These are phyloP conservation scores for Phalanger gymnotis DNA, from an alignment of 2,797 vertebrate genomes.

Conservation along the genomic window DNA sequence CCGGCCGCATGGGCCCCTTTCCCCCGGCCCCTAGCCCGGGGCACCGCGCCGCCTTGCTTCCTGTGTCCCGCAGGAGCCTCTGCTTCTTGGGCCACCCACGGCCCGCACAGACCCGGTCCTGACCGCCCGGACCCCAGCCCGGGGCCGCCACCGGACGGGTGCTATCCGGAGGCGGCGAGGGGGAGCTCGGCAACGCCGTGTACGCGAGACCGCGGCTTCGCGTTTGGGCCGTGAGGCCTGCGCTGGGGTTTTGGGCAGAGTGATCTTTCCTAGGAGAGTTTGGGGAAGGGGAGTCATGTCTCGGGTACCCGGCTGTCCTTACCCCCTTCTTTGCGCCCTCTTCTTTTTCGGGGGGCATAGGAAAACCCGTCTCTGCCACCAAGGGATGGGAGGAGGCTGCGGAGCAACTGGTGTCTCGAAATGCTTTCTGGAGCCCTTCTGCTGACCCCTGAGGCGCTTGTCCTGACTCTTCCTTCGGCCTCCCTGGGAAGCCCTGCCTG, in stretches of 20 bases:
- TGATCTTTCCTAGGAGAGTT: constrained; percentile 24
- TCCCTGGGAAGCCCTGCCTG: not conserved
- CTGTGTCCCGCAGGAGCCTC: not conserved
- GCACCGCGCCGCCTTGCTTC: not conserved
- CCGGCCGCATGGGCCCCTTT: constrained; percentile 49
- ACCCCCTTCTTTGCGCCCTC: not conserved
- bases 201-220: constrained; percentile 83
- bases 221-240: constrained; percentile 72
- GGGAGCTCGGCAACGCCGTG: constrained; percentile 60
- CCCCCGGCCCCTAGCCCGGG: constrained; percentile 43
- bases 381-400: constrained; percentile 32
- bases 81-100: not conserved
- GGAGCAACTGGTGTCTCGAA: constrained; percentile 75
- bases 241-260: constrained; percentile 63
- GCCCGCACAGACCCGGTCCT: not conserved
- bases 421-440: constrained; percentile 7
- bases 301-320: not conserved
- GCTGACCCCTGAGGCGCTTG: not conserved
- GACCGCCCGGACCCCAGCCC: not conserved
- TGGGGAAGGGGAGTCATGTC: not conserved
- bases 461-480: not conserved
- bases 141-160: not conserved
- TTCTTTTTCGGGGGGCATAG: constrained; percentile 23
- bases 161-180: constrained; percentile 56
- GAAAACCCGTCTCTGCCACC: constrained; percentile 45